phyloP scores from a whole-genome alignment of 1,140 invertebrate genomes.

The Microplitis mediator region DNA sequence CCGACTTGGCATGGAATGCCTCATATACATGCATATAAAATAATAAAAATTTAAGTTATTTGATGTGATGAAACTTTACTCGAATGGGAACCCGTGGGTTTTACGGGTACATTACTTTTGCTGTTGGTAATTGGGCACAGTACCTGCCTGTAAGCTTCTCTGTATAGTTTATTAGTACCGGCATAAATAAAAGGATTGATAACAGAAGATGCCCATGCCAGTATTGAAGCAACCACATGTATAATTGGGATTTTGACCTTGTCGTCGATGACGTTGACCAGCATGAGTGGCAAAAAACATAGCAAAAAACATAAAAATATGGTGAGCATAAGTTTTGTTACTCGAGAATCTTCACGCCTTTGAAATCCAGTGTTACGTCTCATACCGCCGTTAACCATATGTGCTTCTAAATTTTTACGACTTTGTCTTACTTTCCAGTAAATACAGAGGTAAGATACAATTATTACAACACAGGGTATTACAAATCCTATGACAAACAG shows the following conservation, averaged over 20 bases:
- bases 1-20: no score
- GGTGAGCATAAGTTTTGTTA: slow-evolving; percentile 83
- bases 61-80: slow-evolving; percentile 53
- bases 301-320: slow-evolving; percentile 85
- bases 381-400: slow-evolving; percentile 57
- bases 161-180: slow-evolving; percentile 81
- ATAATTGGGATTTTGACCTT: slow-evolving; percentile 72
- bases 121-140: slow-evolving; percentile 57
- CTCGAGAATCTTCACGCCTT: slow-evolving; percentile 73
- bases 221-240: slow-evolving; percentile 79
- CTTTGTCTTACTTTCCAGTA: slow-evolving; percentile 79
- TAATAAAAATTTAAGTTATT: slow-evolving; percentile 24
- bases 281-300: slow-evolving; percentile 84
- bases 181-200: slow-evolving; percentile 89
- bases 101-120: slow-evolving; percentile 36
- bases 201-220: slow-evolving; percentile 86
- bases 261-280: slow-evolving; percentile 84
- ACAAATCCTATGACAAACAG: slow-evolving; percentile 83
- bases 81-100: slow-evolving; percentile 49
- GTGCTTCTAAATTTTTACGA: slow-evolving; percentile 71
- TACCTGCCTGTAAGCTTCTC: slow-evolving; percentile 75
- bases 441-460: slow-evolving; percentile 83
- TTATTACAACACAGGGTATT: slow-evolving; percentile 81
- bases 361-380: slow-evolving; percentile 55
- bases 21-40: not conserved